Evolutionary conservation across 2,888 invertebrate species (phyloP).

Genomic region (Ophion ventricosus): DNA sequence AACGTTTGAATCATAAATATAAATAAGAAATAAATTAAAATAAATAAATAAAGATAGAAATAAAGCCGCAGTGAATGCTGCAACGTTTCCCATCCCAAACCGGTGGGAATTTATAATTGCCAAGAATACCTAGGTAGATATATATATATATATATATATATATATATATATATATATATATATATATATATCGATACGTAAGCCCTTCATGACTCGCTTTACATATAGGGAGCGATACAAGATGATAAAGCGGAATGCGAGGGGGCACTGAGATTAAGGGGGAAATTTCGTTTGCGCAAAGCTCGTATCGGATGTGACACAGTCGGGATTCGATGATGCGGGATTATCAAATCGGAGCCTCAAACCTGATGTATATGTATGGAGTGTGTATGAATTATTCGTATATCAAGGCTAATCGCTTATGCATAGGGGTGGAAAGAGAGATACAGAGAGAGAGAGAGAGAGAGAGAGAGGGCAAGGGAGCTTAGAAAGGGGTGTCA

Average conservation of each 20-base stretch:
- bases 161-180: too few species aligned
- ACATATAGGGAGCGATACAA: not conserved
- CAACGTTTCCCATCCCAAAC: not conserved
- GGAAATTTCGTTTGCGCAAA: slow-evolving; percentile 26
- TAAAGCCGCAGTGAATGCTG: not conserved
- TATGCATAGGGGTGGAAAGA: not conserved
- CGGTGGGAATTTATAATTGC: slow-evolving; percentile 19
- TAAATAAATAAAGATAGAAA: not conserved
- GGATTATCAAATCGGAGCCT: slow-evolving; percentile 33
- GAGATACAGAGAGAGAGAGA: not conserved
- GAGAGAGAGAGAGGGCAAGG: not conserved
- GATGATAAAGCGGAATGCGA: slow-evolving; percentile 10
- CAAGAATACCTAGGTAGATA: not conserved
- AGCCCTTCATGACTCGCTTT: slow-evolving; percentile 3
- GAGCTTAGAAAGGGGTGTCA: not conserved
- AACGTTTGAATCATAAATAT: too few species aligned
- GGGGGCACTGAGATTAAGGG: not conserved
- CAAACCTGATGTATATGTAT: slow-evolving; percentile 21
- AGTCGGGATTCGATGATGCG: slow-evolving; percentile 34
- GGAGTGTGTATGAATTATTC: slow-evolving; percentile 16
- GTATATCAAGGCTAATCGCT: not conserved
- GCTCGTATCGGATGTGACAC: slow-evolving; percentile 8
- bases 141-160: too few species aligned
- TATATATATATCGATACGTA: slow-evolving; percentile 5
- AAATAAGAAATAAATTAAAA: too few species aligned